Evolutionary conservation across 2,888 invertebrate species (phyloP).

Genomic region (Drosophila neonasuta): DNA sequence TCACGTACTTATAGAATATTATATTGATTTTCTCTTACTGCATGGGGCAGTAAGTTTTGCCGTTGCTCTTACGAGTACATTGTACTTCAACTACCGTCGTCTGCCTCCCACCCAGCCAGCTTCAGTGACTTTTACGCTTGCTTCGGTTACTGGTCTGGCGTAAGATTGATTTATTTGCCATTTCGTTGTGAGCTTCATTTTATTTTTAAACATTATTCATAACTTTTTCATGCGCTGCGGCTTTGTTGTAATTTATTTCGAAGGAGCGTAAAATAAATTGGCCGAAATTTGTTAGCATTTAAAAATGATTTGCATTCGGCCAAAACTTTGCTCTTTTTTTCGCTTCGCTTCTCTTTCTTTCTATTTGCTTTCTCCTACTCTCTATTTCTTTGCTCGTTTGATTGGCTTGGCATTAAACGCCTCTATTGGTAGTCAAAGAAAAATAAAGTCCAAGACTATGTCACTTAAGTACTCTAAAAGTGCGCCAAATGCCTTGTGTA

Average conservation of each 20-base stretch:
- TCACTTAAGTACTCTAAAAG: constrained; percentile 60
- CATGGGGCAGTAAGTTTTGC: background rate
- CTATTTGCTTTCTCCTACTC: background rate
- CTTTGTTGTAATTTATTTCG: constrained; percentile 69
- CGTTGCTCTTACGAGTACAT: background rate
- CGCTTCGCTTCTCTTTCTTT: background rate
- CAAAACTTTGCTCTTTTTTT: constrained; percentile 8
- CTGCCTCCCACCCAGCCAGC: constrained; percentile 9
- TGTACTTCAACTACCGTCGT: background rate
- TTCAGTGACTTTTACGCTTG: constrained; percentile 33
- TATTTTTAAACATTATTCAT: constrained; percentile 70
- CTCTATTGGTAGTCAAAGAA: constrained; percentile 11
- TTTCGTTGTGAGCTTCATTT: constrained; percentile 48
- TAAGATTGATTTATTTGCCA: constrained; percentile 74
- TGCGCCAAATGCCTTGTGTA: constrained; percentile 40
- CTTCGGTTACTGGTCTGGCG: constrained; percentile 38
- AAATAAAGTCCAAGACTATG: constrained; percentile 17
- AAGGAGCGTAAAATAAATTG: constrained; percentile 65
- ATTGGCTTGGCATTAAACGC: constrained; percentile 38
- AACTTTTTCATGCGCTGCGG: constrained; percentile 61
- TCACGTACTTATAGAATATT: constrained; percentile 47
- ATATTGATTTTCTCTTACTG: constrained; percentile 66
- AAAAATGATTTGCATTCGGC: constrained; percentile 71
- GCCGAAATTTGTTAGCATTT: constrained; percentile 75
- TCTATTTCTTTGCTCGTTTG: background rate